Evolutionary conservation across 53 echinoderm and acorn worm species (phyloP).

Genomic region (Paracentrotus lividus): DNA sequence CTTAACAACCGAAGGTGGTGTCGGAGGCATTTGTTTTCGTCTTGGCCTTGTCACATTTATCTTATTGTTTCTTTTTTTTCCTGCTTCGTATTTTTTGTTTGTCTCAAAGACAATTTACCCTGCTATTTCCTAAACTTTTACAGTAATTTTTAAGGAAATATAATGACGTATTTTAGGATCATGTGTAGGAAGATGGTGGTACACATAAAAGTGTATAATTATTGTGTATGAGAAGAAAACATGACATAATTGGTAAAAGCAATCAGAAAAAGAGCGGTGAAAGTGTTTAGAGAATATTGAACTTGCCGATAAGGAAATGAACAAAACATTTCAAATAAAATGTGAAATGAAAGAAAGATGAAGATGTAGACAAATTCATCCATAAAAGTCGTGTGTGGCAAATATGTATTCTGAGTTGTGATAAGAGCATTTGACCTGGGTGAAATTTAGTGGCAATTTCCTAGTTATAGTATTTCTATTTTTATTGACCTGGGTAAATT

Average conservation of each 20-base stretch:
- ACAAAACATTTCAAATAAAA: not conserved
- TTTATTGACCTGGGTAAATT: not conserved
- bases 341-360: not conserved
- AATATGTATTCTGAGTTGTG: not conserved
- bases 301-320: not conserved
- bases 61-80: too few species aligned
- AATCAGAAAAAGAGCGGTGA: not conserved
- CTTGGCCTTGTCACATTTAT: too few species aligned
- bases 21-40: too few species aligned
- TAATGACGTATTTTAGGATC: too few species aligned
- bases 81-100: too few species aligned
- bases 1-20: too few species aligned
- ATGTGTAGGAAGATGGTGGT: too few species aligned
- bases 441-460: not conserved
- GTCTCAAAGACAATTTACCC: too few species aligned
- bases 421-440: not conserved
- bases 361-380: not conserved
- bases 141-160: too few species aligned
- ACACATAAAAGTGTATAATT: too few species aligned
- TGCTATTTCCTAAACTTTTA: too few species aligned
- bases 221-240: not conserved
- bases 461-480: not conserved
- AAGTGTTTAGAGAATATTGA: not conserved
- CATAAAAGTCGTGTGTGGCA: not conserved
- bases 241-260: not conserved